phyloP scores from a whole-genome alignment of 2,888 invertebrate genomes.

The Teleogryllus oceanicus region DNA sequence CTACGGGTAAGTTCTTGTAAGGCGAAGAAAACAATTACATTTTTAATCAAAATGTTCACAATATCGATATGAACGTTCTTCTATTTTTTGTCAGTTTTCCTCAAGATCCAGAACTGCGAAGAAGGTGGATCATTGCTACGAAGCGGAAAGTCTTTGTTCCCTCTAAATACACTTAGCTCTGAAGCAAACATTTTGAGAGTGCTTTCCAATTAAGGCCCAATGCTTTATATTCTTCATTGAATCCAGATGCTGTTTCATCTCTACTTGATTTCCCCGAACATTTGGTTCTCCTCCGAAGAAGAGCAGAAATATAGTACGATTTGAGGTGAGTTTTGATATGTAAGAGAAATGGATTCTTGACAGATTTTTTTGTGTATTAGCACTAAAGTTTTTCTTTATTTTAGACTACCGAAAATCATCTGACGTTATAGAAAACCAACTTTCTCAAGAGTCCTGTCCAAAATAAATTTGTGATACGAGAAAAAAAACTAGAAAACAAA shows the following conservation, averaged over 20 bases:
- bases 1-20: too few relatives aligned
- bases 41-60: not conserved
- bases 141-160: not conserved
- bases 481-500: too few relatives aligned
- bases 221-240: not conserved
- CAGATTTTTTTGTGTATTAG: not conserved
- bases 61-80: not conserved
- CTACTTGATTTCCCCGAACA: not conserved
- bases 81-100: not conserved
- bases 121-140: not conserved
- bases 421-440: too few relatives aligned
- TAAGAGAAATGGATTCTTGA: not conserved
- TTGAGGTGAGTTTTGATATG: not conserved
- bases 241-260: not conserved
- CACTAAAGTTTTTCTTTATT: not conserved
- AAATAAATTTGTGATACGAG: too few relatives aligned
- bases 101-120: not conserved
- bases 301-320: not conserved
- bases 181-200: not conserved
- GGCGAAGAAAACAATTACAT: not conserved
- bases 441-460: too few relatives aligned
- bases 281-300: not conserved
- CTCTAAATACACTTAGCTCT: not conserved
- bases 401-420: too few relatives aligned
- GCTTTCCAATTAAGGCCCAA: not conserved